phyloP scores from a whole-genome alignment of 2,888 invertebrate genomes.

The Linnaemya tessellans region DNA sequence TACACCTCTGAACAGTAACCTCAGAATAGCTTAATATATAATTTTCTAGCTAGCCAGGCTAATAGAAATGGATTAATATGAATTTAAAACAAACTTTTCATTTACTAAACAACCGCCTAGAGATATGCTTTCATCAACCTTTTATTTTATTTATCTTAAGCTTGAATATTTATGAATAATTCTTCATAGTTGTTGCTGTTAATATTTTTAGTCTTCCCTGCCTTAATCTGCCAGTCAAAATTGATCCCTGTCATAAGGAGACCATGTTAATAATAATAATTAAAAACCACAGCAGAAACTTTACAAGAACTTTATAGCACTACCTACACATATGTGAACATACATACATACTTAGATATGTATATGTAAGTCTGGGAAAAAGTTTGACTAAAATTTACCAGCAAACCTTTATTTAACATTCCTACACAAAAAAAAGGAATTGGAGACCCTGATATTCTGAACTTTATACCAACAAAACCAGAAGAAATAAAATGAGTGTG shows the following conservation, averaged over 20 bases:
- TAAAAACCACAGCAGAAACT: constrained; percentile 54
- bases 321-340: background rate
- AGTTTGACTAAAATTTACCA: background rate
- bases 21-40: too few relatives aligned
- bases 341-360: background rate
- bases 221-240: constrained; percentile 35
- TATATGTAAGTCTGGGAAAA: background rate
- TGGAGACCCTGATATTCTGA: constrained; percentile 32
- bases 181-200: background rate
- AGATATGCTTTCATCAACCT: background rate
- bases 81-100: too few relatives aligned
- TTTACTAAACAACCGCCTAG: background rate
- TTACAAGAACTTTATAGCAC: constrained; percentile 12
- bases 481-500: constrained; percentile 73
- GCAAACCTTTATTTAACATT: background rate
- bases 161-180: too few relatives aligned
- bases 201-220: background rate
- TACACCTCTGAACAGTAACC: too few relatives aligned
- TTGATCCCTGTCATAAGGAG: constrained; percentile 41
- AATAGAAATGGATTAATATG: too few relatives aligned
- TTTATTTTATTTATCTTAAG: too few relatives aligned
- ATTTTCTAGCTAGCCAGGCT: too few relatives aligned
- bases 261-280: constrained; percentile 65
- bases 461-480: constrained; percentile 8
- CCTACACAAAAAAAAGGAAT: background rate